phyloP scores from a whole-genome alignment of 2,888 invertebrate species.

The Priocnemis perturbator region DNA sequence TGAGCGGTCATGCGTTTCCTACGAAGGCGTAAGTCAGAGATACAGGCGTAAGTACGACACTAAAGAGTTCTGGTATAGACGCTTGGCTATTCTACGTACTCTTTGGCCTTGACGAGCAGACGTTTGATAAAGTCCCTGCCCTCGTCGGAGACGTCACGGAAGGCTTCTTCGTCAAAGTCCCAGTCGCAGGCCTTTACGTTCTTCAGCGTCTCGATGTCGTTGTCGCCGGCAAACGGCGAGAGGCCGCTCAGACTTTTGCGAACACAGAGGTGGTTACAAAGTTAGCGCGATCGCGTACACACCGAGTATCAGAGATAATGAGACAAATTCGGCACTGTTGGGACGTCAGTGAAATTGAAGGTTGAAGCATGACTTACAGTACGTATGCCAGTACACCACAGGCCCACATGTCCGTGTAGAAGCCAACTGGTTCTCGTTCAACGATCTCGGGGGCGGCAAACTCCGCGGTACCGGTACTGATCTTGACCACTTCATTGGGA shows the following conservation, averaged over 20 bases:
- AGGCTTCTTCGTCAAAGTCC: conserved; percentile 98
- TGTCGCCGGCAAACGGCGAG: conserved; percentile 99
- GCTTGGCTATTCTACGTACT: conserved; percentile 78
- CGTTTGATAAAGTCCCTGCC: conserved; percentile 98
- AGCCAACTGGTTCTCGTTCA: conserved; percentile 98
- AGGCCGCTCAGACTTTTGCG: conserved; percentile 90
- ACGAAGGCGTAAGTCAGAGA: conserved; percentile 18
- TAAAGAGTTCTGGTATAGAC: neutral
- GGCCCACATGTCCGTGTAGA: conserved; percentile 99
- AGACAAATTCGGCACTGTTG: neutral
- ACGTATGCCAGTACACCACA: conserved; percentile 99
- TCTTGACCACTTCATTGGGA: conserved; percentile 99
- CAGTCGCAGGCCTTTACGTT: conserved; percentile 99
- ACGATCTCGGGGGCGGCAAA: conserved; percentile 99
- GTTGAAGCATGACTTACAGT: conserved; percentile 82
- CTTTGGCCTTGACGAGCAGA: conserved; percentile 93
- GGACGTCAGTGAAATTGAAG: neutral
- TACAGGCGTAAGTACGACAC: neutral
- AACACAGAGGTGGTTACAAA: conserved; percentile 1
- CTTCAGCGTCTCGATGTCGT: conserved; percentile 97
- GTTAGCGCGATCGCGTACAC: neutral
- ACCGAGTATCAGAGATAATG: neutral
- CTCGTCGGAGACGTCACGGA: conserved; percentile 95
- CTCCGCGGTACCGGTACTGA: conserved; percentile 99
- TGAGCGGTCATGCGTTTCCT: conserved; percentile 98